These are phyloP conservation scores for Clarias laeviceps DNA, from an alignment of 2,797 vertebrate genomes.

Conservation along the genomic window DNA sequence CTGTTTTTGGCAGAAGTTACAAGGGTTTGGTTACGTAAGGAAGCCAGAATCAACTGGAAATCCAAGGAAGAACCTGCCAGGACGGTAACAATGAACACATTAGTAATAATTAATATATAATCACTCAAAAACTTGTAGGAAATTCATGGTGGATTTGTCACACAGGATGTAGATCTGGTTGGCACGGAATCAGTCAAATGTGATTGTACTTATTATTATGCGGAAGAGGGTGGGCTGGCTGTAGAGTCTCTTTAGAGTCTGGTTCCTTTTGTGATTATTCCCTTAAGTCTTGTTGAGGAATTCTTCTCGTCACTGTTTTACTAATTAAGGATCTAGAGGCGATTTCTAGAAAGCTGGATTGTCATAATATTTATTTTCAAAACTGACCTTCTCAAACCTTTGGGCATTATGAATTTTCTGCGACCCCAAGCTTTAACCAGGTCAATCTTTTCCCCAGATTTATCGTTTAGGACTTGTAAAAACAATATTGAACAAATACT, in stretches of 20 bases:
- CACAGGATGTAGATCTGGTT: background rate
- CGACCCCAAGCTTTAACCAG: background rate
- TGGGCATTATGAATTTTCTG: background rate
- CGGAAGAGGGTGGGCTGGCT: background rate
- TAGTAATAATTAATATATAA: background rate
- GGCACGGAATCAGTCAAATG: background rate
- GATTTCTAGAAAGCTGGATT: background rate
- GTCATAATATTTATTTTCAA: background rate
- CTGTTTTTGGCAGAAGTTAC: background rate
- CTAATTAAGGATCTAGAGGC: background rate
- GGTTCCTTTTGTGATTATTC: background rate
- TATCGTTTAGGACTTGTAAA: background rate
- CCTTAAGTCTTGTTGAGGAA: background rate
- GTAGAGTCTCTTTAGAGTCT: background rate
- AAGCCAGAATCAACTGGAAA: background rate
- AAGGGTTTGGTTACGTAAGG: background rate
- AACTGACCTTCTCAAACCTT: background rate
- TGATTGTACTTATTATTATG: background rate
- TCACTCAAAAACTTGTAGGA: background rate
- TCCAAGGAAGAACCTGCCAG: background rate
- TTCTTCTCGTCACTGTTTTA: background rate
- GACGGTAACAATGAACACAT: background rate
- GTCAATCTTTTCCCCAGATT: background rate
- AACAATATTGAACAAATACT: background rate
- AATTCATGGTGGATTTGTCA: background rate